Evolutionary conservation across 2,797 vertebrate species (phyloP), one percentile per base, ranked within the genome.

Genomic region (Brotula barbata): DNA sequence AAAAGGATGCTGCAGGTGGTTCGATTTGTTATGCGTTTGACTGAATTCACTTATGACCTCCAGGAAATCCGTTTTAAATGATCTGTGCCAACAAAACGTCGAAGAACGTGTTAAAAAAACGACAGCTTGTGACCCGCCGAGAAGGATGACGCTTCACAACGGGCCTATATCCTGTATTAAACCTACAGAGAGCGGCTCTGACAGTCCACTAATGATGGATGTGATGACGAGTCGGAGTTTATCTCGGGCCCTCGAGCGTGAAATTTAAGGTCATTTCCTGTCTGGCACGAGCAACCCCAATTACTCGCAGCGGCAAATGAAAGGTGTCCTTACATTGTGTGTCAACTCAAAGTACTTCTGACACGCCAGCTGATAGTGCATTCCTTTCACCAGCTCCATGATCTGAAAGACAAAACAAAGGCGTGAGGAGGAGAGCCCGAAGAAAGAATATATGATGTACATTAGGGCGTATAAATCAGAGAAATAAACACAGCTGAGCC

Each of bases 331-430:
- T 92, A 99, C 97, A 72, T 92, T 93, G 84, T 99, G 97, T 0
- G 92, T 95, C 86, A 97, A 80, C 87, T 99, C 96, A 50, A 97
- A 99, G 91, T 96, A 98, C 84, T 99, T 99, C 88, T 99, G 97
- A 88, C 97, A 99, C 41, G 97, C 97, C 86, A 99, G 89, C 75
- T 99, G 97, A 85, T 91, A 98, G 90, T 99, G 97, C 92, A 96
- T 95, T 57, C 96, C 96, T 89, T 97, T 98, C 68, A 98, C 94
- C 85, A 98, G 88, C 59, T 99, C 97, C 92, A 98, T 79, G 84
- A 99, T 92, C 97, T 99, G 72, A 59, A 75, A 75, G 52, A 59
- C 33, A 22, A 44, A 16, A 15, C 25, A 17, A n/a, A 39, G 13
- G 37, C 13, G 3, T 39, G 37, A 52, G 51, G 34, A 36, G 14